Percentiles rank a stretch among this genome's conserved stretches.
Conservation (phyloP, 2,113 vertebrate species). For the Anoplopoma fimbria region DNA sequence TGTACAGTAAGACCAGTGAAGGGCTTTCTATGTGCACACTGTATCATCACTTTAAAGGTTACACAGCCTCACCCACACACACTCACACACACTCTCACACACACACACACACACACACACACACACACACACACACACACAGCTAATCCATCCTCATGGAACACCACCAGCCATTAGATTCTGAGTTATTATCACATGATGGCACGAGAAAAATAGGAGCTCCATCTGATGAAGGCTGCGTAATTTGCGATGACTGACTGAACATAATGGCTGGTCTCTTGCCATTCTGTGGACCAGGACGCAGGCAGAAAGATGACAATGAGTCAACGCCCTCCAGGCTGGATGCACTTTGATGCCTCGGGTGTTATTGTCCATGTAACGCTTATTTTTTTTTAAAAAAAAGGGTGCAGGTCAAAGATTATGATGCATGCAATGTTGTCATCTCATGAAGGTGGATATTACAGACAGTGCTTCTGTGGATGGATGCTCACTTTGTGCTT, state of each 20-base stretch:
- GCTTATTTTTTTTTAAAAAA: conserved; percentile 35
- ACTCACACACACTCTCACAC: background rate
- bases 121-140: background rate
- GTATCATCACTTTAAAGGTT: background rate
- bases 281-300: conserved; percentile 26
- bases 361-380: conserved; percentile 58
- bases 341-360: conserved; percentile 32
- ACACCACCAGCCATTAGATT: conserved; percentile 18
- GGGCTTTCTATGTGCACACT: background rate
- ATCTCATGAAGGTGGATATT: conserved; percentile 41
- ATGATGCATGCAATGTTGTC: conserved; percentile 48
- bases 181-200: conserved; percentile 25
- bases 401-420: conserved; percentile 34
- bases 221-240: conserved; percentile 39
- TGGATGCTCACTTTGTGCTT: no score
- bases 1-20: background rate
- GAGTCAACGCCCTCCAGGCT: conserved; percentile 23
- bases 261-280: conserved; percentile 56
- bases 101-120: no score
- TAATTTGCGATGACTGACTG: conserved; percentile 56
- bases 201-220: conserved; percentile 10
- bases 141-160: background rate
- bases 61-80: background rate
- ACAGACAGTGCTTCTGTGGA: background rate
- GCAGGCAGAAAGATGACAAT: conserved; percentile 20